These are phyloP conservation scores for Callosobruchus maculatus DNA, from an alignment of 2,888 invertebrate species.

Conservation along the genomic window DNA sequence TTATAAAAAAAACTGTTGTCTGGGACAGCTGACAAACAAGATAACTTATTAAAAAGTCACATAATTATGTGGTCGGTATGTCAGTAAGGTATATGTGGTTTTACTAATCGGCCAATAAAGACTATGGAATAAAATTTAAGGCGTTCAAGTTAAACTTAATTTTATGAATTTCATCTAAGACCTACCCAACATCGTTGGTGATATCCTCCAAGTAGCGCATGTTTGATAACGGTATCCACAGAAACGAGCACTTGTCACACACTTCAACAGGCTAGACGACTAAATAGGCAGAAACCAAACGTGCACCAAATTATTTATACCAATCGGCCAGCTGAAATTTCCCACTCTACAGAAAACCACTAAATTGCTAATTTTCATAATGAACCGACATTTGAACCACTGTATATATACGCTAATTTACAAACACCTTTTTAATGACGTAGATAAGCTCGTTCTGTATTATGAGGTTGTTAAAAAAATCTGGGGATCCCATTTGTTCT, in stretches of 20 bases:
- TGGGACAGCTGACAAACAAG: no score
- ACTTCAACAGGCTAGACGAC: background rate
- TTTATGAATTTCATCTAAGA: background rate
- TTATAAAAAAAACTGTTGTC: no score
- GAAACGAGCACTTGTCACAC: background rate
- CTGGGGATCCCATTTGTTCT: background rate
- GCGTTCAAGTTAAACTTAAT: no score
- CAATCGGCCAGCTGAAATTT: background rate
- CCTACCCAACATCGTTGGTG: background rate
- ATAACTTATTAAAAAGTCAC: no score
- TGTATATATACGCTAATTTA: background rate
- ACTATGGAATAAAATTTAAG: no score
- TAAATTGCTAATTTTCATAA: background rate
- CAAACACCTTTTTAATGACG: background rate
- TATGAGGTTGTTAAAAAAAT: background rate
- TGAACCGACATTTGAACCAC: background rate
- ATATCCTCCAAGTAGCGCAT: background rate
- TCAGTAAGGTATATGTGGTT: no score
- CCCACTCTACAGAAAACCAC: background rate
- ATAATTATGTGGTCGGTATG: no score
- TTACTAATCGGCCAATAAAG: no score
- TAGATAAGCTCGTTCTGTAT: background rate
- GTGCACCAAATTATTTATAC: background rate
- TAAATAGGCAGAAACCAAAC: background rate
- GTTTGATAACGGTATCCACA: background rate